Conservation (phyloP, 2,888 invertebrate genomes). For the Sabatieria punctata region DNA sequence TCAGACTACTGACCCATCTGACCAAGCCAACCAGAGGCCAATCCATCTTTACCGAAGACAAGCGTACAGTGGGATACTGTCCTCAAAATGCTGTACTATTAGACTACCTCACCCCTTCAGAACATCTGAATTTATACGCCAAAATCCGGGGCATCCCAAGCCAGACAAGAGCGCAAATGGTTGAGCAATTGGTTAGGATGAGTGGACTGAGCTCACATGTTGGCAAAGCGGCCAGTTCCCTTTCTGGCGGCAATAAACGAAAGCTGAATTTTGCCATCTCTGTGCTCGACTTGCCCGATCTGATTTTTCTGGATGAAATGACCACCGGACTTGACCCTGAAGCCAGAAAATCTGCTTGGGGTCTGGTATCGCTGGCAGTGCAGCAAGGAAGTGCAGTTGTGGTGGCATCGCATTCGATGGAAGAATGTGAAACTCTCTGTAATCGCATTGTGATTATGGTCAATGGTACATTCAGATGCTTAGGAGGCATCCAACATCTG, state of each 20-base stretch:
- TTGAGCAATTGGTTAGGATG: not conserved
- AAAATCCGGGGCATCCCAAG: conserved; percentile 47
- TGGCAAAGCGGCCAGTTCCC: conserved; percentile 11
- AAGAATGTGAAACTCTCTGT: conserved; percentile 12
- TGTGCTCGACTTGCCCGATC: conserved; percentile 64
- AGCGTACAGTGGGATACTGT: conserved; percentile 42
- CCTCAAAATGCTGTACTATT: conserved; percentile 70
- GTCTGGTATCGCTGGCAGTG: not conserved
- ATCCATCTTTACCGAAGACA: no score
- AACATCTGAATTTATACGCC: conserved; percentile 63
- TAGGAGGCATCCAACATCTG: conserved; percentile 12
- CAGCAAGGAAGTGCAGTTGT: not conserved
- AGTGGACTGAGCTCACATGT: not conserved
- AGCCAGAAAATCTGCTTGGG: conserved; percentile 45
- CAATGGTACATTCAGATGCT: conserved; percentile 9
- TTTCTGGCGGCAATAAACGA: conserved; percentile 70
- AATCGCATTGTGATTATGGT: conserved; percentile 12
- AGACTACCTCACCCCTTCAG: conserved; percentile 55
- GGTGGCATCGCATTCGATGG: conserved; percentile 9
- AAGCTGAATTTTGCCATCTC: conserved; percentile 63
- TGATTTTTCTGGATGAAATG: conserved; percentile 57
- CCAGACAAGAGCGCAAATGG: not conserved
- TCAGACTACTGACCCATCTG: no score
- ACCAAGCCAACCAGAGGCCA: no score
- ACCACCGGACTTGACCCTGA: conserved; percentile 9